phyloP scores from a whole-genome alignment of 1,140 invertebrate species.

The Drosophila tristis region DNA sequence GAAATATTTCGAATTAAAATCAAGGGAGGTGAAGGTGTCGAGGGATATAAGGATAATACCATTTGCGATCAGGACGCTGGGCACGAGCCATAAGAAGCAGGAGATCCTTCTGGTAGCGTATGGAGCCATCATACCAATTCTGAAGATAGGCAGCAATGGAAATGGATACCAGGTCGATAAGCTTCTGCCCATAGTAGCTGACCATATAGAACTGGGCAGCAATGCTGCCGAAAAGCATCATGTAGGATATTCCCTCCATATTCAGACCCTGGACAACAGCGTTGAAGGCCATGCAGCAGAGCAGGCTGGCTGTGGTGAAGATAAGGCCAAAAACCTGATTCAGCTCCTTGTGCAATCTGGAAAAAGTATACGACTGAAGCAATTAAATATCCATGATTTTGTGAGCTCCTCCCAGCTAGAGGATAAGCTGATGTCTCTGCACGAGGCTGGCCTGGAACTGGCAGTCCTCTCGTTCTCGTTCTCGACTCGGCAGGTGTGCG shows the following conservation, averaged over 20 bases:
- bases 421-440: conserved; percentile 38
- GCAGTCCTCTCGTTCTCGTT: too few relatives aligned
- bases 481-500: conserved; percentile 4
- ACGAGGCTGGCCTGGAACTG: conserved; percentile 32
- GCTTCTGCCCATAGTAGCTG: conserved; percentile 48
- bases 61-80: conserved; percentile 28
- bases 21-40: conserved; percentile 39
- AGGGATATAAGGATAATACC: too few relatives aligned
- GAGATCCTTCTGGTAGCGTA: conserved; percentile 43
- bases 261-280: conserved; percentile 45
- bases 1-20: neutral
- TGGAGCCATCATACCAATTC: conserved; percentile 47
- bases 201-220: conserved; percentile 58
- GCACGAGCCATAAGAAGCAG: conserved; percentile 45
- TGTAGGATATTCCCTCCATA: conserved; percentile 45
- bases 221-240: conserved; percentile 40
- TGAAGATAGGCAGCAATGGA: conserved; percentile 46
- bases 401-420: conserved; percentile 15
- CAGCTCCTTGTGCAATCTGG: conserved; percentile 47
- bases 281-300: conserved; percentile 45
- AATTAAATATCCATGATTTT: neutral
- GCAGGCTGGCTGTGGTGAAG: conserved; percentile 42
- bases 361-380: neutral
- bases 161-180: conserved; percentile 47
- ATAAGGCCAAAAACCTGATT: conserved; percentile 50